These are phyloP conservation scores for Rallus limicola DNA, from an alignment of 2,113 vertebrate genomes.

Conservation along the genomic window DNA sequence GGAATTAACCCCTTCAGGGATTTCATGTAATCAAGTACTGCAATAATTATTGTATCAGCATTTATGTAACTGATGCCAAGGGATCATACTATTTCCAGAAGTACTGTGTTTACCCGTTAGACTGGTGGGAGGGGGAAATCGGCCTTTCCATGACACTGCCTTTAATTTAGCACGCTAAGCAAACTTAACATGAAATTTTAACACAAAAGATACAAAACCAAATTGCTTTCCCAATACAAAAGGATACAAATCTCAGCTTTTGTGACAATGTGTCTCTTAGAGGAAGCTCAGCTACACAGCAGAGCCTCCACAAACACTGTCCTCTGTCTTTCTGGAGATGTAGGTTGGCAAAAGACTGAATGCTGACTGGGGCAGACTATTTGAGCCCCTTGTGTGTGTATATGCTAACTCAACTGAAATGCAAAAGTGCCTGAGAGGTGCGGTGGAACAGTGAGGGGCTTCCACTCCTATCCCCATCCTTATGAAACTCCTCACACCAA, in stretches of 20 bases:
- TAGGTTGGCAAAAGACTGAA: neutral
- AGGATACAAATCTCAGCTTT: neutral
- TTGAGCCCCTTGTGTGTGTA: neutral
- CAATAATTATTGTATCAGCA: neutral
- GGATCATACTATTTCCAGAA: neutral
- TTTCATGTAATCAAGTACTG: neutral
- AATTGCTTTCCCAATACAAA: neutral
- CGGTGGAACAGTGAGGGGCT: neutral
- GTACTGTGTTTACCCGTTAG: neutral
- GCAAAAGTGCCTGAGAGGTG: neutral
- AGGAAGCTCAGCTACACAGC: neutral
- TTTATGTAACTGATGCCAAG: neutral
- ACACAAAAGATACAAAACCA: neutral
- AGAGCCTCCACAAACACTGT: neutral
- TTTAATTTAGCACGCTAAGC: neutral
- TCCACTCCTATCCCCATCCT: neutral
- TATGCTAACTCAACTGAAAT: neutral
- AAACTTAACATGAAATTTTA: neutral
- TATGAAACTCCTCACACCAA: neutral
- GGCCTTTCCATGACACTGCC: neutral
- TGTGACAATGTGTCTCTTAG: neutral
- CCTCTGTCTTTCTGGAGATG: neutral
- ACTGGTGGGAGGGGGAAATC: neutral
- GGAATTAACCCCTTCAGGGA: slow-evolving; percentile 33
- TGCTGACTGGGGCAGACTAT: neutral